phyloP scores from a whole-genome alignment of 2,797 vertebrate species.

The Hapalemur alaotrensis region DNA sequence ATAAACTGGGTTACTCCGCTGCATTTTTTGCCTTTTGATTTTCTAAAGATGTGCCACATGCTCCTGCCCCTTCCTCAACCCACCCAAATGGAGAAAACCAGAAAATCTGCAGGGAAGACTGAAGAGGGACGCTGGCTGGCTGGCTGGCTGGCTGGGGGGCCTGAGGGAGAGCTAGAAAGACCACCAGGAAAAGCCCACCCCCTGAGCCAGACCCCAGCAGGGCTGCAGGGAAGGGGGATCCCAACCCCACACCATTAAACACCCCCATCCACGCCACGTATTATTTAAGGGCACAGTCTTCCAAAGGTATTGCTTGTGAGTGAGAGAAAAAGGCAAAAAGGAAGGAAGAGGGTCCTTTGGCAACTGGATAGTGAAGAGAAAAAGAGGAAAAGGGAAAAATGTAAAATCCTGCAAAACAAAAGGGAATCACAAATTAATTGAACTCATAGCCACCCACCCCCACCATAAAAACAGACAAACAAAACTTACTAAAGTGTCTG shows the following conservation, averaged over 20 bases:
- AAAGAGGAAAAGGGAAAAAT: neutral
- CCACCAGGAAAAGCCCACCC: accelerated
- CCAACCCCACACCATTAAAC: neutral
- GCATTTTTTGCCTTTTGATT: neutral
- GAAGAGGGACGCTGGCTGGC: neutral
- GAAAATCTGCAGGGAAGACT: neutral
- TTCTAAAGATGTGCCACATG: neutral
- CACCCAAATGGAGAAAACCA: no score
- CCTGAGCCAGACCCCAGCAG: neutral
- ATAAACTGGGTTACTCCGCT: accelerated
- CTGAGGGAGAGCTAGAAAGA: neutral
- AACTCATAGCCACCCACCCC: accelerated
- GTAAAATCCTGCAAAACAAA: neutral
- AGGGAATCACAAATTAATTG: neutral
- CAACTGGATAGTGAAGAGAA: neutral
- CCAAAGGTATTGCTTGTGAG: neutral
- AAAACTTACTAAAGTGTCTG: neutral
- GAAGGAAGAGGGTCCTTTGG: neutral
- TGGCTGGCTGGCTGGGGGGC: no score
- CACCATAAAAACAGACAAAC: neutral
- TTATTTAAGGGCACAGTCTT: neutral
- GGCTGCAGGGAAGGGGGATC: neutral
- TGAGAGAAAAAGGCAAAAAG: no score
- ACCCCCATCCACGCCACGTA: neutral
- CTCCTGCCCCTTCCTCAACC: neutral